Base-by-base conservation (phyloP, 2,888 invertebrate genomes). In the Agrotis puta region DNA sequence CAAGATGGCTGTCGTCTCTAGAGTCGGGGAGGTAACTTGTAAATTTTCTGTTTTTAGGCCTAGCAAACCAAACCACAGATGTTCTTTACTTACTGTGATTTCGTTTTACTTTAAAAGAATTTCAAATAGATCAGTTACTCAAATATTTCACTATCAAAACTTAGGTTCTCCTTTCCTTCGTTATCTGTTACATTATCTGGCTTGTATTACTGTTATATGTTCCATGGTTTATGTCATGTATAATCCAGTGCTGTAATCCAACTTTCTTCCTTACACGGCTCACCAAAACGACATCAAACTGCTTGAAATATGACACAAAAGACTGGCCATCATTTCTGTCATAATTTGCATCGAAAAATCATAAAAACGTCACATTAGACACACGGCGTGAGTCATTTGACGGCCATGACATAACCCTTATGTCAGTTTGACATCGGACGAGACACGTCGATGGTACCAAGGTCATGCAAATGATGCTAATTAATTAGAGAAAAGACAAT, bases 311-410 rank as follows among this genome's bases (percentile, higher is more conserved):
- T 90, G 89, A 88, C 88, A 74, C 48, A 81, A 81, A 88, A 87
- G 88, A 88, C 85, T 87, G 81, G 74, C 86, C 89, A 90, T 91
- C 89, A 86, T 91, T 94, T 91, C 81, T 70, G 74, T 70, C 68
- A 71, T 74, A 76, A 93, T 94, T 94, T 93, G 88, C 94, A 94
- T 94, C 88, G 82, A 81, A 88, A 88, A 81, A 82, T 85, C 90
- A 88, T 94, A 93, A 93, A 93, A 73, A 82, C 92, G 92, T 91
- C 91, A 83, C 65, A 51, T 73, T 79, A 92, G 92, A 91, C 92
- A 89, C 91, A 89, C 82, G 73, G 81, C 67, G 53, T 72, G 57
- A 77, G 54, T 67, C 74, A 61, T 63, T 53, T 61, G 71, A 63
- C 81, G 74, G 78, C 80, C 71, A 68, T 82, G 81, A 82, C 79